Evolutionary conservation across 2,113 vertebrate genomes (phyloP).

Genomic region (Anguilla rostrata): DNA sequence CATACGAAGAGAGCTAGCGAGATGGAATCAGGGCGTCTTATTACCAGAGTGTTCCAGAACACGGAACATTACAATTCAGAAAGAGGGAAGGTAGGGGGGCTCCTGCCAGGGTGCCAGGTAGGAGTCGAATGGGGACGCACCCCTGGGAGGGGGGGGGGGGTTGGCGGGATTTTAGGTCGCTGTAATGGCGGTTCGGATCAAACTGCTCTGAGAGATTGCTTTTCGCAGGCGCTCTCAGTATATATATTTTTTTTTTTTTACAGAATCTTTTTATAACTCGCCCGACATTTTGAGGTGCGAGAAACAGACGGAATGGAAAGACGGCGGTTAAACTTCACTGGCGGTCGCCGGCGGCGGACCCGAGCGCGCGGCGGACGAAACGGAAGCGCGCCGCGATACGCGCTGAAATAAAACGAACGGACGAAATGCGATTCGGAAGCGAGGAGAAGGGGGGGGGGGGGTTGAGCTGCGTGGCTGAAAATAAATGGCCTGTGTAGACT

Average conservation of each 20-base stretch:
- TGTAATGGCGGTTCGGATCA: neutral
- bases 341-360: too few relatives aligned
- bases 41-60: too few relatives aligned
- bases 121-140: neutral
- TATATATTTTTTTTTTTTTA: neutral
- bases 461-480: neutral
- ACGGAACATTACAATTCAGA: too few relatives aligned
- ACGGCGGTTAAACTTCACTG: neutral
- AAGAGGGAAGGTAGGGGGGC: too few relatives aligned
- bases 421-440: neutral
- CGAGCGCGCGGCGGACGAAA: too few relatives aligned
- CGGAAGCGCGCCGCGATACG: neutral
- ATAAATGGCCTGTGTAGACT: neutral
- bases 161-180: conserved; percentile 24
- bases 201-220: neutral
- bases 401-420: too few relatives aligned
- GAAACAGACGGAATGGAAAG: neutral
- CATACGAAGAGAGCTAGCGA: too few relatives aligned
- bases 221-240: conserved; percentile 29
- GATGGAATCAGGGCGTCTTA: too few relatives aligned
- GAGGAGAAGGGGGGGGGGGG: neutral
- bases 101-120: neutral
- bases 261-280: neutral
- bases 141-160: neutral
- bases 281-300: neutral